phyloP scores from a whole-genome alignment of 2,888 invertebrate genomes.

The Isoperla grammatica region DNA sequence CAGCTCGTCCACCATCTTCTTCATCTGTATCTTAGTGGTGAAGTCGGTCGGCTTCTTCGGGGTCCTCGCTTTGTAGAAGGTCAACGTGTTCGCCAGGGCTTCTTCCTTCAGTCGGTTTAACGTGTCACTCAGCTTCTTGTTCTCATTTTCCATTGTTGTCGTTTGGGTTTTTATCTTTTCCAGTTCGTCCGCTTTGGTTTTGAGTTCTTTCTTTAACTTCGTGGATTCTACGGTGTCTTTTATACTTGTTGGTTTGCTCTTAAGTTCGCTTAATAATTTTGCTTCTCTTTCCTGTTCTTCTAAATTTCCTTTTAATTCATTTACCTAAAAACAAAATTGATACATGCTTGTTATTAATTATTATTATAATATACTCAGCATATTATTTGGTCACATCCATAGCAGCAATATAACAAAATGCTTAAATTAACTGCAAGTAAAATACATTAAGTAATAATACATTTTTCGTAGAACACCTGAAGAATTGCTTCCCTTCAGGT shows the following conservation, averaged over 20 bases:
- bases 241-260: slow-evolving; percentile 35
- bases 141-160: slow-evolving; percentile 56
- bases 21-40: slow-evolving; percentile 66
- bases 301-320: slow-evolving; percentile 47
- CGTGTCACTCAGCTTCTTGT: slow-evolving; percentile 57
- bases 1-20: slow-evolving; percentile 78
- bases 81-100: slow-evolving; percentile 49
- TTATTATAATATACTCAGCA: no score
- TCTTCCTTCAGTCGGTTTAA: slow-evolving; percentile 61
- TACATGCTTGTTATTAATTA: no score
- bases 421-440: no score
- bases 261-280: slow-evolving; percentile 23
- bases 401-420: no score
- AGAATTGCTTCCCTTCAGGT: no score
- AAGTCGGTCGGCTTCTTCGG: slow-evolving; percentile 68
- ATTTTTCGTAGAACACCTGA: no score
- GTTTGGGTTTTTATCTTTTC: slow-evolving; percentile 52
- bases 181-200: slow-evolving; percentile 45
- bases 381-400: no score
- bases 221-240: slow-evolving; percentile 42
- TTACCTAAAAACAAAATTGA: slow-evolving; percentile 39
- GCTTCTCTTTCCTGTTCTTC: slow-evolving; percentile 28
- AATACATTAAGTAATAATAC: no score
- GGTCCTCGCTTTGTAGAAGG: slow-evolving; percentile 57
- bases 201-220: slow-evolving; percentile 49